Conservation (phyloP, 1,140 invertebrate genomes). For the Papilio xuthus region DNA sequence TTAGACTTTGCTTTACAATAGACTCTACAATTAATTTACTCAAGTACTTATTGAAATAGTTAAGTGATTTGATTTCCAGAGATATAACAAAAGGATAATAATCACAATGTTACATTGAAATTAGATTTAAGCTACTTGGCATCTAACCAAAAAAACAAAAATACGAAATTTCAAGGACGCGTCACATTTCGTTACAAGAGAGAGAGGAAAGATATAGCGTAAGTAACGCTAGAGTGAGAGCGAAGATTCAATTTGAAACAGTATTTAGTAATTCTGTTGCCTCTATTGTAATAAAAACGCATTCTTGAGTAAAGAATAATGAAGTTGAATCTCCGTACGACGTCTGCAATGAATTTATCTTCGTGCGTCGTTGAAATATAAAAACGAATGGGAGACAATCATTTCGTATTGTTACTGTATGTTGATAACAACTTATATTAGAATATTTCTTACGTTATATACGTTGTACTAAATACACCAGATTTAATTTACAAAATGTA, state of each 20-base stretch:
- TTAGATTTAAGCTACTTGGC: not conserved
- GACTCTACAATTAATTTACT: not conserved
- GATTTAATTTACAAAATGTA: not conserved
- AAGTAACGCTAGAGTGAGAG: not conserved
- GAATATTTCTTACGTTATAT: not conserved
- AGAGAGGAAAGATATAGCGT: not conserved
- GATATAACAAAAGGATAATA: not conserved
- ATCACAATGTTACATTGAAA: not conserved
- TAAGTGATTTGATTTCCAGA: not conserved
- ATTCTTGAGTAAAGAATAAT: not conserved
- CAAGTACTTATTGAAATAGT: not conserved
- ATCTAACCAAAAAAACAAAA: not conserved
- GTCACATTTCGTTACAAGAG: conserved; percentile 3
- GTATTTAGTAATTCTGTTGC: not conserved
- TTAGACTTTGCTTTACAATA: not conserved
- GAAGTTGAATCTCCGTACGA: not conserved
- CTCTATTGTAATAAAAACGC: not conserved
- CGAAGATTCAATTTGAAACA: not conserved
- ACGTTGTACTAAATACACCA: not conserved
- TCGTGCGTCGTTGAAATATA: conserved; percentile 5
- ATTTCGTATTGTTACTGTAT: not conserved
- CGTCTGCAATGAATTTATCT: conserved; percentile 7
- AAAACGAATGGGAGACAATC: not conserved
- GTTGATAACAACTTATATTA: not conserved
- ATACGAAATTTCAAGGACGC: not conserved